phyloP scores from a whole-genome alignment of 2,113 vertebrate species.

The Oncorhynchus nerka region DNA sequence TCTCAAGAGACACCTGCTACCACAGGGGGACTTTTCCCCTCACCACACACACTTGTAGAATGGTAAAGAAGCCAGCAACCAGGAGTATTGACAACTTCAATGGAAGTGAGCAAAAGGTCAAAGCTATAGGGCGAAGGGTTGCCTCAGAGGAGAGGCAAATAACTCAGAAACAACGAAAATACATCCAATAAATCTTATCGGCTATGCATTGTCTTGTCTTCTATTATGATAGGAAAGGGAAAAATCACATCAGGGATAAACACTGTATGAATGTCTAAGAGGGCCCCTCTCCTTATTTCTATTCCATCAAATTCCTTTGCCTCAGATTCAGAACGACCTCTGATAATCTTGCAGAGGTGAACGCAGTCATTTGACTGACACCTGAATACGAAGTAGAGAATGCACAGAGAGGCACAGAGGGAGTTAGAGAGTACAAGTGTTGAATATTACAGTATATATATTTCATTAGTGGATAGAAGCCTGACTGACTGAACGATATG shows the following conservation, averaged over 20 bases:
- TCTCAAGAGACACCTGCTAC: neutral
- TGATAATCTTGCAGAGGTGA: constrained; percentile 69
- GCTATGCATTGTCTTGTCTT: constrained; percentile 65
- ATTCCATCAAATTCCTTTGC: constrained; percentile 47
- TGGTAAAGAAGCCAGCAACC: constrained; percentile 26
- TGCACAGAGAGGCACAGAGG: constrained; percentile 38
- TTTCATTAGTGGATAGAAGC: constrained; percentile 62
- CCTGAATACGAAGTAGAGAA: constrained; percentile 56
- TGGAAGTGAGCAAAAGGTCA: constrained; percentile 57
- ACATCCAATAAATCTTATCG: constrained; percentile 68
- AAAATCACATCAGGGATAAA: constrained; percentile 68
- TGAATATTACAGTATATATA: constrained; percentile 70
- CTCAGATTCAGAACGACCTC: constrained; percentile 63
- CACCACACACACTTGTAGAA: constrained; percentile 15
- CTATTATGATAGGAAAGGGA: constrained; percentile 55
- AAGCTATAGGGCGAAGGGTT: constrained; percentile 20
- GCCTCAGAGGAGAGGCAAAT: constrained; percentile 44
- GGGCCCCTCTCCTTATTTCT: constrained; percentile 50
- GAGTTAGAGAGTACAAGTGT: constrained; percentile 56
- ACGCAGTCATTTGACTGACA: constrained; percentile 53
- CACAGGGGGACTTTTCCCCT: neutral
- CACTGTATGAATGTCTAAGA: constrained; percentile 72
- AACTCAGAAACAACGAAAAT: constrained; percentile 61
- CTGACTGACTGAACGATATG: constrained; percentile 50
- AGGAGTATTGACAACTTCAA: constrained; percentile 20